Evolutionary conservation across 2,113 vertebrate species (phyloP).

Genomic region (Puma concolor): DNA sequence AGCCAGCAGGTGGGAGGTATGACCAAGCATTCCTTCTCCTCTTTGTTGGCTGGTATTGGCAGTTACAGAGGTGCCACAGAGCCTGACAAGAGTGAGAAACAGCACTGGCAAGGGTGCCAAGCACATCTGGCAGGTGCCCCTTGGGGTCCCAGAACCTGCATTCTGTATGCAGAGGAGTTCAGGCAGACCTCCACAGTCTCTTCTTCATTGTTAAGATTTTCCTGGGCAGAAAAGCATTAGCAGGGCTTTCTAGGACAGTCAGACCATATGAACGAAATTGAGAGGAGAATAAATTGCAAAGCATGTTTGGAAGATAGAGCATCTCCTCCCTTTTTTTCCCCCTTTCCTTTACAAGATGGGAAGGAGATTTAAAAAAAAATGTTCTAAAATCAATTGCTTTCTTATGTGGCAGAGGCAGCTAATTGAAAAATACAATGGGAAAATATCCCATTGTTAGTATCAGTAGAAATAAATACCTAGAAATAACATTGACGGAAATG

Average conservation of each 20-base stretch:
- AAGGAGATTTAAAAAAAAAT: not conserved
- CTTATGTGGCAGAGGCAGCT: not conserved
- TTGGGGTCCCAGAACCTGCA: not conserved
- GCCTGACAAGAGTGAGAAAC: not conserved
- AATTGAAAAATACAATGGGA: not conserved
- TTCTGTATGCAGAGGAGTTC: not conserved
- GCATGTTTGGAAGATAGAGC: not conserved
- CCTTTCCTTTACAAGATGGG: not conserved
- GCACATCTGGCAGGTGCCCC: not conserved
- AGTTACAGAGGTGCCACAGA: not conserved
- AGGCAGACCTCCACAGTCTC: not conserved
- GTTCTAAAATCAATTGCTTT: not conserved
- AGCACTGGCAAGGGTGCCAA: not conserved
- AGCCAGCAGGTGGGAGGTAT: not conserved
- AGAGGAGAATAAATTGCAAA: not conserved
- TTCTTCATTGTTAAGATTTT: not conserved
- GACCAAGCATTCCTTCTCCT: not conserved
- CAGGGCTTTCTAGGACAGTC: not conserved
- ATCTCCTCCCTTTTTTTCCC: not conserved
- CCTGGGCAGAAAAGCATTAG: not conserved
- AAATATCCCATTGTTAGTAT: not conserved
- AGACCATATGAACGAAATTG: not conserved
- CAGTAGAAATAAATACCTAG: not conserved
- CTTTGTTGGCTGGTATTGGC: not conserved
- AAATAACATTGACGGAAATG: not conserved